Conservation (phyloP, 2,113 vertebrate species). For the Reinhardtius hippoglossoides region DNA sequence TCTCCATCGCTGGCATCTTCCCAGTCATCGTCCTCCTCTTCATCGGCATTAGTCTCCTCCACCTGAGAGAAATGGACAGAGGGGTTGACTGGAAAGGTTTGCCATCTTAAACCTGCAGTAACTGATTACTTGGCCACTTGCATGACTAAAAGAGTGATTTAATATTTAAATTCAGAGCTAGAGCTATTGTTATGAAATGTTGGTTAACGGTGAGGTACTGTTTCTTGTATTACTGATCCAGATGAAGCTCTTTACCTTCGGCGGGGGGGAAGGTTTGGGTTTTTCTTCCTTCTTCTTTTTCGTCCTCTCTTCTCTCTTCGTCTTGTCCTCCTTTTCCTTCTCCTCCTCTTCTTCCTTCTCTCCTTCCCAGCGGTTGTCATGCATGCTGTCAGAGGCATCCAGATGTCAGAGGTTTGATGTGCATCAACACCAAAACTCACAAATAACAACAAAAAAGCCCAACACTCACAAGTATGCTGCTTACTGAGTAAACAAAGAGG, state of each 20-base stretch:
- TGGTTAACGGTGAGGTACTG: neutral
- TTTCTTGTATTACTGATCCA: neutral
- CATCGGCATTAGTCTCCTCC: constrained; percentile 42
- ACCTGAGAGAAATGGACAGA: constrained; percentile 32
- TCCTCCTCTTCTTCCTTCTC: constrained; percentile 69
- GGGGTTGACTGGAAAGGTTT: neutral
- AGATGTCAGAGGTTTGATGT: neutral
- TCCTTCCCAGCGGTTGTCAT: constrained; percentile 92
- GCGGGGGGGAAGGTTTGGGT: constrained; percentile 36
- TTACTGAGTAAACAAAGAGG: too few relatives aligned
- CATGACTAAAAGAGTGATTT: neutral
- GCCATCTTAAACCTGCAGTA: neutral
- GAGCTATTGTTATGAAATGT: neutral
- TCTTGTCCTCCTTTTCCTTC: constrained; percentile 48
- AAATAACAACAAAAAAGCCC: neutral
- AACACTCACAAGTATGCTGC: neutral
- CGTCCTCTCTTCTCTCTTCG: constrained; percentile 28
- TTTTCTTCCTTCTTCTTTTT: constrained; percentile 44
- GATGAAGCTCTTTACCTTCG: constrained; percentile 61
- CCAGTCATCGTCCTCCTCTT: constrained; percentile 72
- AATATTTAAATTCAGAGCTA: too few relatives aligned
- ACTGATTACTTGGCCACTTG: neutral
- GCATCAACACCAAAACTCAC: neutral
- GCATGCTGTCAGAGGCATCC: constrained; percentile 82
- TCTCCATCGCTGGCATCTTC: constrained; percentile 68